Evolutionary conservation across 2,113 vertebrate genomes (phyloP).

Genomic region (Chloropsis cyanopogon): DNA sequence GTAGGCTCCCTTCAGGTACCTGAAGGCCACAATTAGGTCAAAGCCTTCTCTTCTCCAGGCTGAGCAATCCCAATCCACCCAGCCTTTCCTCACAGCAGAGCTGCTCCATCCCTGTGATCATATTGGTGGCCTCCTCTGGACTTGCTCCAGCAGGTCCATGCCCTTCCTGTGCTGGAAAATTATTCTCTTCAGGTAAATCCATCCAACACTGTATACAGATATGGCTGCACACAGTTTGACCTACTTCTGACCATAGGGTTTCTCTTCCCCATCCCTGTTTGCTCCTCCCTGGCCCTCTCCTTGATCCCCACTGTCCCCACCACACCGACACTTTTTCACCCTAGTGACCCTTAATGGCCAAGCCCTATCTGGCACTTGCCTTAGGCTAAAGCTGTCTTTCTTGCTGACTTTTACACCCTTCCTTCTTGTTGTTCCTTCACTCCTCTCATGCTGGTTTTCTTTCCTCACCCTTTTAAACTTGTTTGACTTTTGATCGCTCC

Average conservation of each 20-base stretch:
- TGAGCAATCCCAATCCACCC: neutral
- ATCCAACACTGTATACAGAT: neutral
- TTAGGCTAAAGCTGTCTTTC: rapidly evolving
- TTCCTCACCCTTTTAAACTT: neutral
- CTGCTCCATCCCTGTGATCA: neutral
- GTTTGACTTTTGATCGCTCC: neutral
- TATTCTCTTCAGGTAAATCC: neutral
- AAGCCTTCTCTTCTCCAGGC: neutral
- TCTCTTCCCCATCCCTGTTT: neutral
- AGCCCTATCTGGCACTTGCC: neutral
- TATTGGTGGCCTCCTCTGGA: neutral
- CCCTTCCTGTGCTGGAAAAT: neutral
- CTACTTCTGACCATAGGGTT: rapidly evolving
- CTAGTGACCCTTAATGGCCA: neutral
- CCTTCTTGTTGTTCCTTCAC: neutral
- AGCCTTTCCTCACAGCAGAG: neutral
- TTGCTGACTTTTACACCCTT: neutral
- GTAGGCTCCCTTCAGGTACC: neutral
- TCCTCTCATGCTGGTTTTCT: neutral
- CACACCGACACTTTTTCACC: neutral
- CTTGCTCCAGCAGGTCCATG: neutral
- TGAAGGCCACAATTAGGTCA: too few relatives aligned
- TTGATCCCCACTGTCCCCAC: neutral
- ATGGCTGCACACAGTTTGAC: neutral
- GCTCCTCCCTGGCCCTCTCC: neutral